Conservation (phyloP, 2,797 vertebrate genomes). For the Trachurus trachurus region DNA sequence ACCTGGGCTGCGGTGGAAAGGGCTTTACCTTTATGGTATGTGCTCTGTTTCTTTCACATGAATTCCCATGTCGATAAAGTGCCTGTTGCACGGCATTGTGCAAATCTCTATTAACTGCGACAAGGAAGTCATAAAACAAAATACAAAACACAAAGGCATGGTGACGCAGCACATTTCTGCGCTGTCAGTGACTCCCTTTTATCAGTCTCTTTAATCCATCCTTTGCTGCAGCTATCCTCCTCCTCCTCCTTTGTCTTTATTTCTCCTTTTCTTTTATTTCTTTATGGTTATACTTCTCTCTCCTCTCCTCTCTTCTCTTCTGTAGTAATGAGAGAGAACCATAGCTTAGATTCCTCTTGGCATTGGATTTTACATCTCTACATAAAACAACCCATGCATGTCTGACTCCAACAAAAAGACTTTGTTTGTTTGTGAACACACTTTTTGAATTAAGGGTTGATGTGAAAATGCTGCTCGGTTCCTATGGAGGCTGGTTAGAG, state of each 20-base stretch:
- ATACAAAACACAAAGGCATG: constrained; percentile 54
- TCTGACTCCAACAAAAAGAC: not conserved
- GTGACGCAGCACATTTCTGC: constrained; percentile 72
- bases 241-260: not conserved
- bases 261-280: not conserved
- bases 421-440: constrained; percentile 24
- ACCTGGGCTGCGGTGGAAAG: too few relatives aligned
- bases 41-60: not conserved
- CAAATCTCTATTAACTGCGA: not conserved
- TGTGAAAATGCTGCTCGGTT: constrained; percentile 19
- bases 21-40: not conserved
- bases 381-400: constrained; percentile 9
- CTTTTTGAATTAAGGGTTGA: constrained; percentile 16
- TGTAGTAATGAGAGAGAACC: not conserved
- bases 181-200: not conserved
- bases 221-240: not conserved
- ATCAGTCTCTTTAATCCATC: not conserved
- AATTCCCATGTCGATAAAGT: not conserved
- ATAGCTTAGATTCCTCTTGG: not conserved
- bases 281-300: too few relatives aligned
- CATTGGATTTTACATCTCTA: not conserved
- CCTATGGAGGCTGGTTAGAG: not conserved
- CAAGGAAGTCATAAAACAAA: constrained; percentile 59
- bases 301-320: not conserved
- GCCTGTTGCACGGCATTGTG: not conserved